phyloP scores from a whole-genome alignment of 2,888 invertebrate genomes.

The Trichopoda pennipes region DNA sequence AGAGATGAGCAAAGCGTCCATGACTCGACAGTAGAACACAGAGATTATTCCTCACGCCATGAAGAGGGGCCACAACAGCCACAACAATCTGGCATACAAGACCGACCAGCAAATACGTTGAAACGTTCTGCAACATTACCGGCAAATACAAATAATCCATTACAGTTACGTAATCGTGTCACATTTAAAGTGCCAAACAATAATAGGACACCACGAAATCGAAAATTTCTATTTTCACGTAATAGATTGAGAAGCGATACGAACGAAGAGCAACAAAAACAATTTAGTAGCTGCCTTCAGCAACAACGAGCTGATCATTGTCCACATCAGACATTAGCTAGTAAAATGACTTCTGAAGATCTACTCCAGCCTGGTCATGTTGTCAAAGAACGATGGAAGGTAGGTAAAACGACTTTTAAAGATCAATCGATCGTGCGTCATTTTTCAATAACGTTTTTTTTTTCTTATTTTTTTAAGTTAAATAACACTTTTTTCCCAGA shows the following conservation, averaged over 20 bases:
- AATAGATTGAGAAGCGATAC: constrained; percentile 10
- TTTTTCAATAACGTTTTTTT: too few species aligned
- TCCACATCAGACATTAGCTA: constrained; percentile 48
- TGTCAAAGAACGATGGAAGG: constrained; percentile 99
- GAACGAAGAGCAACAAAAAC: constrained; percentile 24
- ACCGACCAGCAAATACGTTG: constrained; percentile 32
- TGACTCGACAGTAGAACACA: constrained; percentile 18
- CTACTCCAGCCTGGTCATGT: constrained; percentile 97
- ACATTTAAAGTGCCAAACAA: constrained; percentile 39
- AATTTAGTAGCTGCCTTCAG: constrained; percentile 29
- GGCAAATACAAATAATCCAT: constrained; percentile 24
- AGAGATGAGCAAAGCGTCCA: constrained; percentile 23
- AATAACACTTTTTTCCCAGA: too few species aligned
- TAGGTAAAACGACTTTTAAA: constrained; percentile 80
- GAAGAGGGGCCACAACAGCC: constrained; percentile 11
- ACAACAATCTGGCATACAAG: constrained; percentile 22
- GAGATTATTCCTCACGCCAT: background rate
- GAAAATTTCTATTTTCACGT: constrained; percentile 1
- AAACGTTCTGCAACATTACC: constrained; percentile 41
- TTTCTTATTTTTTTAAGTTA: too few species aligned
- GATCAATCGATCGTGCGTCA: too few species aligned
- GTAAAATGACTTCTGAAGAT: constrained; percentile 93
- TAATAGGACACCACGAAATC: constrained; percentile 13
- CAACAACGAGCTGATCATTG: constrained; percentile 33
- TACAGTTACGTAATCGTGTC: constrained; percentile 28